Conservation (phyloP, 37 sponge, comb jelly and placozoan species). For the Mnemiopsis leidyi region DNA sequence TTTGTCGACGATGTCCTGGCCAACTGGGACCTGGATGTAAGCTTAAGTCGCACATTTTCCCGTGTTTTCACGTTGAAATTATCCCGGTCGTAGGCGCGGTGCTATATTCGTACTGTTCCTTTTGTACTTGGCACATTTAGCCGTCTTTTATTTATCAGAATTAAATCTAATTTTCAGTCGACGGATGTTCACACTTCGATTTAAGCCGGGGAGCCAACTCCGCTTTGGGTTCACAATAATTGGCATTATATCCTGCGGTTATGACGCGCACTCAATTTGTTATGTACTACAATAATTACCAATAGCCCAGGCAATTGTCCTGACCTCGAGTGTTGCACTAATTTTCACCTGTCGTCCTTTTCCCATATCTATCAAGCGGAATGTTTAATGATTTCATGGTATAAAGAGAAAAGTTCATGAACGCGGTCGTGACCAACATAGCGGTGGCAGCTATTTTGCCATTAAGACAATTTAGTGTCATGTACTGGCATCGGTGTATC, state of each 20-base stretch:
- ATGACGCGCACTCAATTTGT: background rate
- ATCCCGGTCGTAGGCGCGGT: too few species aligned
- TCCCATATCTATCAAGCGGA: background rate
- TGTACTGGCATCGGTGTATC: too few species aligned
- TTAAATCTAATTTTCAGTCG: background rate
- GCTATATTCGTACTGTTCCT: background rate
- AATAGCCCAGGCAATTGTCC: background rate
- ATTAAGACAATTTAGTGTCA: too few species aligned
- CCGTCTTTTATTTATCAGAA: background rate
- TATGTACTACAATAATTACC: background rate
- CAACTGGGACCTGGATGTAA: too few species aligned
- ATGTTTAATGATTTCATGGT: background rate
- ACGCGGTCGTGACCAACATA: background rate
- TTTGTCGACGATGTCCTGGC: too few species aligned
- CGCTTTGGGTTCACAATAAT: background rate
- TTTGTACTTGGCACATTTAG: background rate
- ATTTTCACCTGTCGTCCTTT: background rate
- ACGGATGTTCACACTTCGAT: background rate
- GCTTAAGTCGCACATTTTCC: too few species aligned
- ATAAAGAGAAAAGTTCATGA: background rate
- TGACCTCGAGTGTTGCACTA: background rate
- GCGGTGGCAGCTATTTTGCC: too few species aligned
- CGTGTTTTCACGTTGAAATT: too few species aligned
- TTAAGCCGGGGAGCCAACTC: background rate
- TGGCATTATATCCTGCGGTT: background rate